Evolutionary conservation across 1,140 invertebrate species (phyloP).

Genomic region (Globodera ellingtonae): DNA sequence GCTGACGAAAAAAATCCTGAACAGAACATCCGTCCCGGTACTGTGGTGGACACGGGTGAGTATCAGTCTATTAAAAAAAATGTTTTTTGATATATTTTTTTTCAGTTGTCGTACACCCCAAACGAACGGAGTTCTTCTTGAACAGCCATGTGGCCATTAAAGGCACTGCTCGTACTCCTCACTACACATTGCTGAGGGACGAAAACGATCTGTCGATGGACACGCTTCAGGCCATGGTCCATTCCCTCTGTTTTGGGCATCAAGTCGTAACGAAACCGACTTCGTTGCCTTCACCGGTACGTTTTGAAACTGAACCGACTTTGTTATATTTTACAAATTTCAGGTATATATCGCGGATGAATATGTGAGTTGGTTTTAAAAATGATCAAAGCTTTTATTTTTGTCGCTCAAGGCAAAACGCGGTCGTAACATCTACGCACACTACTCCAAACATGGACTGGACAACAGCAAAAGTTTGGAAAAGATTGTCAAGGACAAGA

Average conservation of each 20-base stretch:
- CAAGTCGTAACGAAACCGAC: constrained; percentile 38
- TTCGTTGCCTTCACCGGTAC: constrained; percentile 34
- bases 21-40: constrained; percentile 19
- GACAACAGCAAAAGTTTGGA: constrained; percentile 10
- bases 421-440: constrained; percentile 26
- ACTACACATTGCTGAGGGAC: constrained; percentile 34
- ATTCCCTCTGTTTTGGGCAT: constrained; percentile 24
- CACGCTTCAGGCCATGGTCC: constrained; percentile 15
- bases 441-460: constrained; percentile 4
- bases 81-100: too few relatives aligned
- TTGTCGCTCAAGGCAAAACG: constrained; percentile 30
- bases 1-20: neutral
- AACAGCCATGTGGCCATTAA: constrained; percentile 32
- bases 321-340: neutral
- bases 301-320: neutral
- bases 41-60: constrained; percentile 17
- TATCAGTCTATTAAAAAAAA: neutral
- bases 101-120: constrained; percentile 18
- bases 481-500: constrained; percentile 12
- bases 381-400: neutral
- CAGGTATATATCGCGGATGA: neutral
- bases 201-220: constrained; percentile 38
- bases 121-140: constrained; percentile 21
- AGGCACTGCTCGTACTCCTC: constrained; percentile 33
- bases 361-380: neutral